Percentiles rank a stretch among this genome's conserved stretches.
phyloP scores from a whole-genome alignment of 2,113 vertebrate genomes.

The Uria lomvia region DNA sequence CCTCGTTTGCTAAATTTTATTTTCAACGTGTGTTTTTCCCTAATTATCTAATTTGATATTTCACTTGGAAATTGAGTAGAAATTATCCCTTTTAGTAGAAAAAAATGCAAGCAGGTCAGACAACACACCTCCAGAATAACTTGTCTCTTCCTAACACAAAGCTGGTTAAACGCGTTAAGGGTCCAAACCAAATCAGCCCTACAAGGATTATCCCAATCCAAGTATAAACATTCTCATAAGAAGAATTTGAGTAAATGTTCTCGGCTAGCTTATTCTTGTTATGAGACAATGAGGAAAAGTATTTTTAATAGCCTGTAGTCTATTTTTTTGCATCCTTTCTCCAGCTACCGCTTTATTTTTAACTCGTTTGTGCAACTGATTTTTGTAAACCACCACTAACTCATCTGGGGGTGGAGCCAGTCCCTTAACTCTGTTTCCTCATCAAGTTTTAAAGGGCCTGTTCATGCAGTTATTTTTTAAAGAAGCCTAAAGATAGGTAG shows the following conservation, averaged over 20 bases:
- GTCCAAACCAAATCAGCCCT: not conserved
- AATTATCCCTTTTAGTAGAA: not conserved
- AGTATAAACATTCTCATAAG: not conserved
- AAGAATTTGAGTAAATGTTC: conserved; percentile 6
- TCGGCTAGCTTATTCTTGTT: not conserved
- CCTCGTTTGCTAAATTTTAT: not conserved
- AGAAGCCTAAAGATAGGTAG: not conserved
- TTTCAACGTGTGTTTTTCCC: not conserved
- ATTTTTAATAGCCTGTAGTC: not conserved
- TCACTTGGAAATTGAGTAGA: not conserved
- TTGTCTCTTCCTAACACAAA: not conserved
- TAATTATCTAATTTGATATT: not conserved
- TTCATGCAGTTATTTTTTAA: not conserved
- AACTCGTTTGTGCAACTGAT: not conserved
- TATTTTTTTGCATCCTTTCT: not conserved
- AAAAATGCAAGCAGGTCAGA: not conserved
- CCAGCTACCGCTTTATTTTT: not conserved
- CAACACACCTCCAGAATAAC: not conserved
- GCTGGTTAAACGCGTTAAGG: not conserved
- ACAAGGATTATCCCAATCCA: conserved; percentile 6
- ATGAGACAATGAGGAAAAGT: not conserved
- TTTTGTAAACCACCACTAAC: not conserved
- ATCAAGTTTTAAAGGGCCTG: not conserved
- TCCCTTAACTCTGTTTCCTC: not conserved
- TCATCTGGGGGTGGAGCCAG: not conserved